These are phyloP conservation scores for Ormyrus rosae DNA, from an alignment of 2,888 invertebrate species.

Conservation along the genomic window DNA sequence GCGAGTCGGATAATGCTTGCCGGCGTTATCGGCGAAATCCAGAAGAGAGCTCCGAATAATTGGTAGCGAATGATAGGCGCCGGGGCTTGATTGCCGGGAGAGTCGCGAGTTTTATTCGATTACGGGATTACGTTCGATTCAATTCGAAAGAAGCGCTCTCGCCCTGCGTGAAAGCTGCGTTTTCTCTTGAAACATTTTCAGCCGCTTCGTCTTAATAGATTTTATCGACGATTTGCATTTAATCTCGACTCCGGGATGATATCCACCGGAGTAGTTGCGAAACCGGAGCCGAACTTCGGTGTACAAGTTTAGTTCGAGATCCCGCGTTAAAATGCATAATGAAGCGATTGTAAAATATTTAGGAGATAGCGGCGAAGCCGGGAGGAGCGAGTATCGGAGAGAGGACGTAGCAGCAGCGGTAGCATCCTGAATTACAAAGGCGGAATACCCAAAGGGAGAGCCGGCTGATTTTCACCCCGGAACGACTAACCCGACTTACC, in stretches of 20 bases:
- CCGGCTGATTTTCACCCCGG: not conserved
- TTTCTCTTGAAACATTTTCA: too few species aligned
- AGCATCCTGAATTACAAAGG: constrained; percentile 26
- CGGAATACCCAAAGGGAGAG: constrained; percentile 9
- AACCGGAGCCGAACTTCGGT: too few species aligned
- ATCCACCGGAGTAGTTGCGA: too few species aligned
- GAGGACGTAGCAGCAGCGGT: too few species aligned
- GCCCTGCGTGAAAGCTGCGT: not conserved
- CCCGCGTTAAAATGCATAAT: constrained; percentile 2
- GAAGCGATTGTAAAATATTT: constrained; percentile 31
- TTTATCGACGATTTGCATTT: too few species aligned
- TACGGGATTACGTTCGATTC: constrained; percentile 14
- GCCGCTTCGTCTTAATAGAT: too few species aligned
- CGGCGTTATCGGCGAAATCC: constrained; percentile 14
- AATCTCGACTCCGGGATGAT: too few species aligned
- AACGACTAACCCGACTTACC: too few species aligned
- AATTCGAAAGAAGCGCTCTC: not conserved
- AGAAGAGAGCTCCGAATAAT: constrained; percentile 20
- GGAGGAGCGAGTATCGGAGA: not conserved
- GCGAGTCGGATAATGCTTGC: not conserved
- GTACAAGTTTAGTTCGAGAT: too few species aligned
- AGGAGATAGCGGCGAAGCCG: not conserved
- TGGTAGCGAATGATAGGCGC: constrained; percentile 15
- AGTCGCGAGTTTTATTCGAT: constrained; percentile 24
- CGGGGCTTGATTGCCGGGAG: constrained; percentile 12